Base-by-base conservation (phyloP, 2,113 vertebrate species). In the Plotosus lineatus region DNA sequence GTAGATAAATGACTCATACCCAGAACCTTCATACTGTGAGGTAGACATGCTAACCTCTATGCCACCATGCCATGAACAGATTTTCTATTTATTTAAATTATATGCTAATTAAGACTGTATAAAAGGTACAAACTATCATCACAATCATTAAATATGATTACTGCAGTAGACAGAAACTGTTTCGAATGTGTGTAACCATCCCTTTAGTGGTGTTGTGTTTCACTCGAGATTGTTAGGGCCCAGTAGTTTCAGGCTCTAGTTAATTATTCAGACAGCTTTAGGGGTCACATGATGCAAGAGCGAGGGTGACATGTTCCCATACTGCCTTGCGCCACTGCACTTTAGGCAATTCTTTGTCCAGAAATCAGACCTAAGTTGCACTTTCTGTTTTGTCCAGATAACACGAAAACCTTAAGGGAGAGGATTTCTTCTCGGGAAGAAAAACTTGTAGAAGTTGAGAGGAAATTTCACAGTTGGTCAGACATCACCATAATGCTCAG, bases 401-500 rank as follows among this genome's bases (percentile, higher is more conserved):
- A 87, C 68, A 65, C 69, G 40, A 23, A 78, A 61, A 23, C 46
- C 56, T 61, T 58, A 53, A 71, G 17, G 46, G 23, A 61, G 75
- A 71, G 74, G 74, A 80, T 83, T 87, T 78, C 40, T 73, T 79
- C 74, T 79, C 56, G 55, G 56, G 73, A 65, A 65, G 48, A 72
- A 40, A 31, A 83, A 44, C 58, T 61, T 73, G 56, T 53, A 76
- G 61, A 68, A 40, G 68, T 38, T 73, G 78, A 85, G 81, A 51
- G 55, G 23, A 23, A 66, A 85, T 85, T 85, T 87, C 79, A 85
- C 82, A 87, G 79, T 71, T 79, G 78, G 77, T 61, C 79, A 77
- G 75, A 75, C 73, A 66, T 60, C 77, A 80, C 53, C 69, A 36
- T 65, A 58, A 66, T 4, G 46, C 58, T 58, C 42, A 14, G 5